A percentile compares a stretch with the other conserved stretches of the same genome.
Evolutionary conservation across 2,113 vertebrate genomes (phyloP).

Genomic region (Butorides virescens): DNA sequence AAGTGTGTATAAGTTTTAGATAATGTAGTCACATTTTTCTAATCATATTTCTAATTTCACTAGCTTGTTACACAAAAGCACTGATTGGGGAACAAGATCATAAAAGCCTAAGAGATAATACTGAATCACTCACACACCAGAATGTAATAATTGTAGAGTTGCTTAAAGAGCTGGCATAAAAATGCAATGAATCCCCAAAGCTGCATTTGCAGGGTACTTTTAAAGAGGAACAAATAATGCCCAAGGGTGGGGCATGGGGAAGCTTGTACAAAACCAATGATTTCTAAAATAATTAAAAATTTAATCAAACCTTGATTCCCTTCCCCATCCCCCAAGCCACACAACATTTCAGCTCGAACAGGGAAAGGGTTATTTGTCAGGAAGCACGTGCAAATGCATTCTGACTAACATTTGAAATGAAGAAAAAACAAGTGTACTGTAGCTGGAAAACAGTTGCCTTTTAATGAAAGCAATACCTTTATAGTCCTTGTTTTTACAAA

Average conservation of each 20-base stretch:
- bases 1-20: conserved; percentile 59
- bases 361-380: not conserved
- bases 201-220: not conserved
- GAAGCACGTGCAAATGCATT: not conserved
- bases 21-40: conserved; percentile 70
- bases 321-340: not conserved
- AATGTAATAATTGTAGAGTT: conserved; percentile 47
- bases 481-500: not conserved
- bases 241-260: not conserved
- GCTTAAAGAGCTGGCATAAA: conserved; percentile 27
- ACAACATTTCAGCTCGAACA: not conserved
- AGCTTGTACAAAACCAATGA: not conserved
- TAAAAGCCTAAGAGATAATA: conserved; percentile 55
- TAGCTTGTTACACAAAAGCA: conserved; percentile 53
- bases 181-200: conserved; percentile 24
- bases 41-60: conserved; percentile 71
- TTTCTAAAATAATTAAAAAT: conserved; percentile 43
- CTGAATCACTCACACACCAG: conserved; percentile 26
- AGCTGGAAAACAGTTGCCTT: not conserved
- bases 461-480: not conserved
- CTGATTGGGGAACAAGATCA: conserved; percentile 46
- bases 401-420: not conserved
- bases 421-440: not conserved
- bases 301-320: conserved; percentile 5
- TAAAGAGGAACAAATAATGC: conserved; percentile 39